Conservation (phyloP, 2,113 vertebrate species). For the Tragelaphus imberbis region DNA sequence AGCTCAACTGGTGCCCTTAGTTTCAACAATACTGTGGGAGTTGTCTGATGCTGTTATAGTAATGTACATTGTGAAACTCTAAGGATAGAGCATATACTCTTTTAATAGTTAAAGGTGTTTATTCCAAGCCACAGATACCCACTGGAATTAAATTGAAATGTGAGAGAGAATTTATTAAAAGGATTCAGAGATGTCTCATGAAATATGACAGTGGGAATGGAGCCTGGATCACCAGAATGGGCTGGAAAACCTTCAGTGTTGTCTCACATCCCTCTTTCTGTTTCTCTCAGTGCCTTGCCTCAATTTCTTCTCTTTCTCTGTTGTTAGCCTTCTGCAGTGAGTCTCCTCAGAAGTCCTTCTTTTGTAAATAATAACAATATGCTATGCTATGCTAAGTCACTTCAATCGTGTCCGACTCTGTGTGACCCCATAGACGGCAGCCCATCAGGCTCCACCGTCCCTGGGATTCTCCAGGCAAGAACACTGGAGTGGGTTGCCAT, state of each 20-base stretch:
- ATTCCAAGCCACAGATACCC: not conserved
- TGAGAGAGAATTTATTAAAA: not conserved
- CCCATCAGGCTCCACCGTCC: too few relatives aligned
- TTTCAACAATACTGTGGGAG: not conserved
- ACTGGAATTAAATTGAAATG: not conserved
- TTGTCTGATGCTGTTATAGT: not conserved
- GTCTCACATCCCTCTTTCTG: not conserved
- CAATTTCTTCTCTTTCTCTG: not conserved
- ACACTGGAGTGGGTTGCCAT: too few relatives aligned
- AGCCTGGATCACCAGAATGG: not conserved
- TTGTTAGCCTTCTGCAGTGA: not conserved
- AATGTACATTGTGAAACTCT: not conserved
- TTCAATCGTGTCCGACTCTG: too few relatives aligned
- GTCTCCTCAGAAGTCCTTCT: slow-evolving; percentile 28
- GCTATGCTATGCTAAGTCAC: too few relatives aligned
- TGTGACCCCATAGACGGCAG: too few relatives aligned
- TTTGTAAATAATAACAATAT: not conserved
- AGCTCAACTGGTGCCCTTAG: not conserved
- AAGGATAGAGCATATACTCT: not conserved
- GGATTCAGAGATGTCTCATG: not conserved
- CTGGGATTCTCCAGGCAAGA: too few relatives aligned
- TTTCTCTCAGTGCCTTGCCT: not conserved
- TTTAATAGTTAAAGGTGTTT: not conserved
- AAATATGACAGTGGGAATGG: not conserved
- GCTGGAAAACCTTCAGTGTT: not conserved